These are phyloP conservation scores for Aythya baeri DNA, from an alignment of 2,113 vertebrate genomes.

Conservation along the genomic window DNA sequence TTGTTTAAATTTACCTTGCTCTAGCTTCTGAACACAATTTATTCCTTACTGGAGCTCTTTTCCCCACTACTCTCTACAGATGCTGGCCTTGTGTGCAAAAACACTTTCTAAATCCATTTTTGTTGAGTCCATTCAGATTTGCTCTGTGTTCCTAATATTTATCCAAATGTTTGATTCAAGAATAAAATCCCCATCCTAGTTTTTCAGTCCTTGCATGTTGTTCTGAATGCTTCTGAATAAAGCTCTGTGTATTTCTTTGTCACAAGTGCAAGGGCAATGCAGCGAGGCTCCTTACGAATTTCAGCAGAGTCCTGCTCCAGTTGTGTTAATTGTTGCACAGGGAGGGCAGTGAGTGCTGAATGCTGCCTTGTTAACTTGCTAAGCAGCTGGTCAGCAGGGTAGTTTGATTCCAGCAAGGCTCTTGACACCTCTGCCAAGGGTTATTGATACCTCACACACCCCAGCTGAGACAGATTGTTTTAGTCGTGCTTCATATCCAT, in stretches of 20 bases:
- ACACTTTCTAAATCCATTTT: neutral
- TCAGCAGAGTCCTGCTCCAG: slow-evolving; percentile 70
- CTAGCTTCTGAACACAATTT: neutral
- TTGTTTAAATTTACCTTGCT: slow-evolving; percentile 50
- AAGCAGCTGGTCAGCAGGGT: slow-evolving; percentile 85
- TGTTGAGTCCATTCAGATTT: neutral
- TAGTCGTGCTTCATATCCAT: slow-evolving; percentile 81
- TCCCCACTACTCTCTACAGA: neutral
- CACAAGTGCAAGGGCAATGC: neutral
- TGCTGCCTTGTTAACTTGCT: slow-evolving; percentile 83
- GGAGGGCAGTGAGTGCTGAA: slow-evolving; percentile 63
- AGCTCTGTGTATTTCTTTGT: slow-evolving; percentile 41
- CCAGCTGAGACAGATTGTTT: slow-evolving; percentile 86
- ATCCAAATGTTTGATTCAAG: neutral
- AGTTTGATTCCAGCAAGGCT: slow-evolving; percentile 81
- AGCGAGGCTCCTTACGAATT: slow-evolving; percentile 38
- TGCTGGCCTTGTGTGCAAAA: neutral
- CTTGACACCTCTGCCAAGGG: slow-evolving; percentile 84
- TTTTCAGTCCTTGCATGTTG: neutral
- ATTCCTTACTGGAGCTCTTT: neutral
- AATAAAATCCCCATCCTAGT: neutral
- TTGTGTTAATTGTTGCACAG: slow-evolving; percentile 79
- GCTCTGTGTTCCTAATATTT: neutral
- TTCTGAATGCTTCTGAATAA: slow-evolving; percentile 16
- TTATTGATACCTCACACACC: slow-evolving; percentile 84